phyloP scores from a whole-genome alignment of 2,888 invertebrate species.

The Eueremaeus valkanovi region DNA sequence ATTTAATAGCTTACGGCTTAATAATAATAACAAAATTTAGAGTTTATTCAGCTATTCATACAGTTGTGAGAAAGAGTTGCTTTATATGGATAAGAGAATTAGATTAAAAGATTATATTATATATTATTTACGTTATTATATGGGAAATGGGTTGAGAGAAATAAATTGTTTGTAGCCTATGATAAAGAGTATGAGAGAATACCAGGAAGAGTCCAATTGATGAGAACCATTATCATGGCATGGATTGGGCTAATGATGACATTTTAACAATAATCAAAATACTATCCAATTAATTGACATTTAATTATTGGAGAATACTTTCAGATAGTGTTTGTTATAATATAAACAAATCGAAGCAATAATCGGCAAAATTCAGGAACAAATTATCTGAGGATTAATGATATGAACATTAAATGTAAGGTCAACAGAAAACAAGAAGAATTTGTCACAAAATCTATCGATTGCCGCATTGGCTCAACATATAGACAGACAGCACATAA shows the following conservation, averaged over 20 bases:
- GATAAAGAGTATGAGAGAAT: not conserved
- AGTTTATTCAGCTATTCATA: not conserved
- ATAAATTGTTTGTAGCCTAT: too few relatives aligned
- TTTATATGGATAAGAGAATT: conserved; percentile 1
- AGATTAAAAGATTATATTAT: not conserved
- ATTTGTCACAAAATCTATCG: conserved; percentile 10
- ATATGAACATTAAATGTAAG: not conserved
- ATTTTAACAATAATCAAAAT: not conserved
- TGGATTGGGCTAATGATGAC: not conserved
- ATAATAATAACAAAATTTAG: not conserved
- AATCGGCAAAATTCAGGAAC: not conserved
- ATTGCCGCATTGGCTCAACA: conserved; percentile 3
- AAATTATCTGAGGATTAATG: not conserved
- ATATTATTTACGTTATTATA: not conserved
- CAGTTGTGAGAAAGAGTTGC: not conserved
- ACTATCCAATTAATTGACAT: not conserved
- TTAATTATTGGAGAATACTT: not conserved
- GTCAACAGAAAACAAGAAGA: not conserved
- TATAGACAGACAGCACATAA: too few relatives aligned
- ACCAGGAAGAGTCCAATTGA: conserved; percentile 9
- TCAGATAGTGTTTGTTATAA: not conserved
- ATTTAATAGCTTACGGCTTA: not conserved
- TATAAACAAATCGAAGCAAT: not conserved
- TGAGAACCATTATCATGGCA: not conserved
- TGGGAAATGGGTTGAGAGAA: conserved; percentile 8